Evolutionary conservation across 2,797 vertebrate species (phyloP), one percentile per base, ranked within the genome.

Genomic region (Myiothlypis coronata): DNA sequence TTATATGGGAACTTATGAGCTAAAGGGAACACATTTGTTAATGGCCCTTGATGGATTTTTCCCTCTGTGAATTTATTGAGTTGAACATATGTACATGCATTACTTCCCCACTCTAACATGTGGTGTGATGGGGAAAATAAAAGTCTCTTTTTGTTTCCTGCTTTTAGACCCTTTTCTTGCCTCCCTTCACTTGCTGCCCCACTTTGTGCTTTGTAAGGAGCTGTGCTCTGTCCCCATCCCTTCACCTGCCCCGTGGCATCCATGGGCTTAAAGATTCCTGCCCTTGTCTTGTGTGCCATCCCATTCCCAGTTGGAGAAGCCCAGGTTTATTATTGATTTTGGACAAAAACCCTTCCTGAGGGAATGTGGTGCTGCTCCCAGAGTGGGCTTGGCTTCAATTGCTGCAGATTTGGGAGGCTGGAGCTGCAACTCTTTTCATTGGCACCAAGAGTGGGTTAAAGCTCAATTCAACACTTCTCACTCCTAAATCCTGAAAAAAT

Each of bases 21-120:
- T 89, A 92, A 94, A 84, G 53, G 84, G 92, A 96, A 64, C 64
- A 77, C 49, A 74, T 74, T 91, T 91, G 60, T 92, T 95, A 94
- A 91, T 87, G 91, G 68, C 28, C 81, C 87, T 89, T 89, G 95
- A 89, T 96, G 71, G 84, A 69, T 93, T 91, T 93, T 67, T 76
- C 55, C 87, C 71, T 83, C 81, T 83, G 63, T 80, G 84, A 92
- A 85, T 92, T 92, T 83, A 92, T 46, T 61, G 83, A 93, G 56
- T 94, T 87, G 83, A 93, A 70, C 84, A 70, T 70, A 56, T 28
- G 64, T 72, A 70, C 0, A 2, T 71, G 89, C 82, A 21, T 77
- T 83, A 87, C 63, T 93, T 87, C 70, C 30, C 35, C 43, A 22
- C 44, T 57, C 22, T 20, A 77, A 60, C 14, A 2, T 19, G 53